Base-by-base conservation (phyloP, 2,797 vertebrate species). In the Adrianichthys oophorus region DNA sequence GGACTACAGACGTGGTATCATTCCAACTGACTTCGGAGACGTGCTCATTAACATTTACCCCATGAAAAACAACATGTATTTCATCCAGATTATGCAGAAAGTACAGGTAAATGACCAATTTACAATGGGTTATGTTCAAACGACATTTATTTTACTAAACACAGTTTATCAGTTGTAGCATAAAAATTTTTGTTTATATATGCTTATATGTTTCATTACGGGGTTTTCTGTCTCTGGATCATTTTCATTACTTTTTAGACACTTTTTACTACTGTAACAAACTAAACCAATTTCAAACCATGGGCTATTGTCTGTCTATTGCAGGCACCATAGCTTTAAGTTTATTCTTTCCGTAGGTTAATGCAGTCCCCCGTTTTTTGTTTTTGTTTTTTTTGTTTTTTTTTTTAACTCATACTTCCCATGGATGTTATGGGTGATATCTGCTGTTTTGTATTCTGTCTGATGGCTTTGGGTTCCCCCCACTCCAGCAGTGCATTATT, bases 31-130 rank as follows among this genome's bases (percentile, higher is more conserved):
- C 85, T 99, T 99, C 40, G 96, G 97, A 82, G 98, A 99, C 40
- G 95, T 96, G 73, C 92, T 98, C 67, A 97, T 99, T 74, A 87
- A 97, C 83, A 95, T 99, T 86, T 98, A 98, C 85, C 98, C 96
- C 2, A 97, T 98, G 95, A 98, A 96, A 92, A 98, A 97, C 84
- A 94, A 91, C 89, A 98, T 96, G 95, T 98, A 94, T 87, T 98
- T 95, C 90, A 94, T 98, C 62, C 92, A 98, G 71, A 95, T 99
- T 87, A 92, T 94, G 79, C 98, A 98, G 91, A 98, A 98, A 80
- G 92, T 95, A 0, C 95, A 98, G 96, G 98, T 98, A 68, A 62
- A 45, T 43, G 0, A 3, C 32, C 24, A 16, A 12, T 37, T 37
- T 37, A 37, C 32, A 37, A 37, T 12, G 17, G 37, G 47, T 23